Evolutionary conservation across 1,140 invertebrate species (phyloP), one percentile per base, ranked within the genome.

Genomic region (Drosophila eugracilis): DNA sequence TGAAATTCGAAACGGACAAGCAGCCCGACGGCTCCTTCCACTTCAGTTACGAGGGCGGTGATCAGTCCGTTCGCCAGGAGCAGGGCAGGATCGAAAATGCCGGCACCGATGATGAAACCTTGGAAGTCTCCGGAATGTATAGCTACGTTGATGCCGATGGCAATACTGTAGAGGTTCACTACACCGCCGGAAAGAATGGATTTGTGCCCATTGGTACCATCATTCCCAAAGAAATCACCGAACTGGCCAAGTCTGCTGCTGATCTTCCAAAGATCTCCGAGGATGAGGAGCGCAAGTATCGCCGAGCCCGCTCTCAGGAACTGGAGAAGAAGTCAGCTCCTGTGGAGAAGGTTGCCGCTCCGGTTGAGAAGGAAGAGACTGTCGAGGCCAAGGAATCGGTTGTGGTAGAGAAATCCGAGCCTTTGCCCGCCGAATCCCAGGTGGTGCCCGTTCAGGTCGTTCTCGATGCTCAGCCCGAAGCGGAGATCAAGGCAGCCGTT

Each of bases 161-260:
- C 39, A 92, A 95, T 71, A 92, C 93, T 12, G 94, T 96, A 71
- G 93, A 93, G 74, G 94, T 97, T 5, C 91, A 92, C 74, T 94
- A 94, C 75, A 93, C 92, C 0, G 95, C 95, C 32, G 95, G 95
- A 74, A 94, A 95, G 75, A 95, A 95, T 62, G 95, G 94, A 28
- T 95, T 94, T 83, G 90, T 93, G 14, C 92, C 94, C 55, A 67
- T 91, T 14, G 94, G 94, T 19, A 93, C 92, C 37, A 93, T 94
- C 70, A 92, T 94, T 50, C 93, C 93, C 7, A 37, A 19, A 90
- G 89, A 83, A 55, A 91, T 91, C 30, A 60, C 75, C 5, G 50
- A 30, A 0, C 17, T 75, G 32, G 90, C 90, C 37, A 65, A 74
- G 63, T 73, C 84, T 4, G 90, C 90, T 9, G 79, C 72, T 12